phyloP scores from a whole-genome alignment of 2,888 invertebrate genomes.

The Leucophenga montana region DNA sequence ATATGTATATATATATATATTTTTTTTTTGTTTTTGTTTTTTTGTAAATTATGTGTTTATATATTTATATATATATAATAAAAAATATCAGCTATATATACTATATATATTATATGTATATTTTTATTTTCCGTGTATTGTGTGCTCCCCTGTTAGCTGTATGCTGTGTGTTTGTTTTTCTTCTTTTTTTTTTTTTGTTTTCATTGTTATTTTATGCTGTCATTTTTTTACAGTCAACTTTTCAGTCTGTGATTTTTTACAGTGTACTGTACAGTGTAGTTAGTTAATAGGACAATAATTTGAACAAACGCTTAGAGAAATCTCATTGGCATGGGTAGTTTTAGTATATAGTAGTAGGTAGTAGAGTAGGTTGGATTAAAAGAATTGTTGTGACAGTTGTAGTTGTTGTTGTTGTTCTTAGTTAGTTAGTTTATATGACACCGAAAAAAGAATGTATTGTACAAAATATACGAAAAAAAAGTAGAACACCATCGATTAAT shows the following conservation, averaged over 20 bases:
- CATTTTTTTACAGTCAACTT: too few relatives aligned
- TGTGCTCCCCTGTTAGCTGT: too few relatives aligned
- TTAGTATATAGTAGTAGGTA: too few relatives aligned
- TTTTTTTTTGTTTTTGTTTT: too few relatives aligned
- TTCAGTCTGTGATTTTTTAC: slow-evolving; percentile 1
- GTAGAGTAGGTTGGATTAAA: too few relatives aligned
- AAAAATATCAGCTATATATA: slow-evolving; percentile 33
- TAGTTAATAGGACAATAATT: neutral
- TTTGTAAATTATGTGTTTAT: slow-evolving; percentile 14
- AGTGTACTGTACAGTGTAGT: slow-evolving; percentile 1
- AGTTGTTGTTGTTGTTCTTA: slow-evolving; percentile 28
- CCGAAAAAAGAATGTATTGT: slow-evolving; percentile 37
- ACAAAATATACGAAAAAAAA: slow-evolving; percentile 57
- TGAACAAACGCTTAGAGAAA: too few relatives aligned
- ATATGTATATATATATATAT: slow-evolving; percentile 34
- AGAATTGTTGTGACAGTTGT: slow-evolving; percentile 15
- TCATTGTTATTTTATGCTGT: too few relatives aligned
- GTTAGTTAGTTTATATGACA: slow-evolving; percentile 16
- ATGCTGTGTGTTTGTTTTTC: too few relatives aligned
- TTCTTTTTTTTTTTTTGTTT: too few relatives aligned
- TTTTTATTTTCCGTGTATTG: too few relatives aligned
- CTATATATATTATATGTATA: slow-evolving; percentile 27
- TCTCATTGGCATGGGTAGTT: too few relatives aligned
- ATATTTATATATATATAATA: slow-evolving; percentile 42
- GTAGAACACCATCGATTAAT: slow-evolving; percentile 71